Conservation (phyloP, 1,140 invertebrate genomes). For the Dendroctonus valens region DNA sequence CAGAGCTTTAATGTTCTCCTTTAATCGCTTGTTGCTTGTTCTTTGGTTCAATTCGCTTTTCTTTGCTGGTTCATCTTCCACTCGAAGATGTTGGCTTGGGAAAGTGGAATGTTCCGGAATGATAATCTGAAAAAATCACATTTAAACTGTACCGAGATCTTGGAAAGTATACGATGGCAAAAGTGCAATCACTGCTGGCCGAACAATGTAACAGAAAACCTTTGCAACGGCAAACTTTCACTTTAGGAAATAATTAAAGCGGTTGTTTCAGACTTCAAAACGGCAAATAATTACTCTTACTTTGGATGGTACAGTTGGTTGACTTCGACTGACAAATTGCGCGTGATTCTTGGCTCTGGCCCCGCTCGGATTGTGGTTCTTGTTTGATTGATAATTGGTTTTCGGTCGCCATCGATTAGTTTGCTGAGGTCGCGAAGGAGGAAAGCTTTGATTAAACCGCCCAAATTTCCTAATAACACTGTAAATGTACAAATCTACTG, state of each 20-base stretch:
- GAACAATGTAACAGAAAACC: background rate
- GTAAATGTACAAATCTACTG: too few species aligned
- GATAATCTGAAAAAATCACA: slow-evolving; percentile 17
- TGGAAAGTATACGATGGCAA: background rate
- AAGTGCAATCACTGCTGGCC: background rate
- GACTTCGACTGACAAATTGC: slow-evolving; percentile 36
- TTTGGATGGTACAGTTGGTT: slow-evolving; percentile 3
- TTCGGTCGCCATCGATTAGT: slow-evolving; percentile 32
- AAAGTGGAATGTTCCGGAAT: slow-evolving; percentile 19
- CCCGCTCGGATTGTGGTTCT: slow-evolving; percentile 22
- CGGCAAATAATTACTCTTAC: background rate
- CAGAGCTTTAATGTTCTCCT: slow-evolving; percentile 1
- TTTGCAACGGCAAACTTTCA: background rate
- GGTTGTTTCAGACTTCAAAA: background rate
- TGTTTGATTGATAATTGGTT: slow-evolving; percentile 11
- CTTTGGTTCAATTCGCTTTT: slow-evolving; percentile 9
- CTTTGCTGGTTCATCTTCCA: background rate
- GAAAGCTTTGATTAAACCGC: too few species aligned
- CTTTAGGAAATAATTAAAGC: background rate
- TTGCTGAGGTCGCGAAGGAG: too few species aligned
- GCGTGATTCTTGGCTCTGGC: slow-evolving; percentile 35
- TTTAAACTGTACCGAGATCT: too few species aligned
- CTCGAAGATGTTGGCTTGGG: background rate
- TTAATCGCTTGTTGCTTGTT: background rate
- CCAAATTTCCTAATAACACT: too few species aligned